These are phyloP conservation scores for Metellina segmentata DNA, from an alignment of 2,888 invertebrate species.

Conservation along the genomic window DNA sequence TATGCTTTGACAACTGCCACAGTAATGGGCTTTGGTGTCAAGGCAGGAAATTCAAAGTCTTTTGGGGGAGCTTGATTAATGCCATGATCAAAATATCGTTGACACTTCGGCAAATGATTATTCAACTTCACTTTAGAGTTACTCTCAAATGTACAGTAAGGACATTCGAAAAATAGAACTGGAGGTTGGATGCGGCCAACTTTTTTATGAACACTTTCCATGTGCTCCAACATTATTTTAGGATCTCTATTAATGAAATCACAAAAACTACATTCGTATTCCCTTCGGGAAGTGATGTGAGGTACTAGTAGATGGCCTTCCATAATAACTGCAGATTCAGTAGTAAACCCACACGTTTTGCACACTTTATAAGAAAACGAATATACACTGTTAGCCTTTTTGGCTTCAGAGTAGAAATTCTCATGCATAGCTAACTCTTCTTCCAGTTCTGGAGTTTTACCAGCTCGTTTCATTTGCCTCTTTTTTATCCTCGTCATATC, in stretches of 20 bases:
- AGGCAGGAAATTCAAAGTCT: constrained; percentile 90
- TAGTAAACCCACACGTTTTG: constrained; percentile 93
- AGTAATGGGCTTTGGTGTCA: constrained; percentile 88
- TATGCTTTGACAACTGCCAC: constrained; percentile 78
- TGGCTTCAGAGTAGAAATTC: constrained; percentile 86
- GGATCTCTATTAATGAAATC: constrained; percentile 90
- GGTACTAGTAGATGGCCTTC: constrained; percentile 94
- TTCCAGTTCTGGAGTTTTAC: constrained; percentile 85
- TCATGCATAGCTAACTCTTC: constrained; percentile 91
- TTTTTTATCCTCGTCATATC: constrained; percentile 93
- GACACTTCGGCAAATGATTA: constrained; percentile 92
- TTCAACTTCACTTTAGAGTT: constrained; percentile 94
- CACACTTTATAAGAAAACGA: constrained; percentile 88
- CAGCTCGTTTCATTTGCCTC: constrained; percentile 87
- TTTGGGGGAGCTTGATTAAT: constrained; percentile 72
- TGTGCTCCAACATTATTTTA: constrained; percentile 91
- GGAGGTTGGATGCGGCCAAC: constrained; percentile 91
- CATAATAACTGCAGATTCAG: constrained; percentile 91
- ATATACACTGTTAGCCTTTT: constrained; percentile 91
- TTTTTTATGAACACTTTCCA: constrained; percentile 93
- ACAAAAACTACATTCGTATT: constrained; percentile 89
- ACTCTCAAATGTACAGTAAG: constrained; percentile 96
- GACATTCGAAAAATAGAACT: constrained; percentile 93
- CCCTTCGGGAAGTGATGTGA: constrained; percentile 86
- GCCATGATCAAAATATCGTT: constrained; percentile 93